phyloP scores from a whole-genome alignment of 1,140 invertebrate genomes.

The Saccostrea cuccullata region DNA sequence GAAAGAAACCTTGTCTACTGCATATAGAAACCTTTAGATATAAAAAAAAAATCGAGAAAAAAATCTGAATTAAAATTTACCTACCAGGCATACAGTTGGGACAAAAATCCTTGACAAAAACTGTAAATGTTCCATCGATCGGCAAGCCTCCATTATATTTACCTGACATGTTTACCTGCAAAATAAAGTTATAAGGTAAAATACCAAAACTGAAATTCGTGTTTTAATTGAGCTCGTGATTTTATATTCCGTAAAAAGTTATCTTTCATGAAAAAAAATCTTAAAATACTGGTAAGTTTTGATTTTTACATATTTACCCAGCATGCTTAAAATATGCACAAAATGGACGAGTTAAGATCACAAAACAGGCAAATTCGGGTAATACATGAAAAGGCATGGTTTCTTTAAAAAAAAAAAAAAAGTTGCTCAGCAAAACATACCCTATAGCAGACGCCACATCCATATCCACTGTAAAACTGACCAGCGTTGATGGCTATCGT shows the following conservation, averaged over 20 bases:
- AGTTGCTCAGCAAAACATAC: slow-evolving; percentile 43
- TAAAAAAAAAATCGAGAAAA: not conserved
- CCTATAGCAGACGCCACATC: slow-evolving; percentile 69
- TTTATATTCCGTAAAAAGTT: no score
- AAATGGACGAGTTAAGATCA: no score
- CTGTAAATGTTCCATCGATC: slow-evolving; percentile 60
- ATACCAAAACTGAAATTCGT: no score
- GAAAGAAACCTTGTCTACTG: not conserved
- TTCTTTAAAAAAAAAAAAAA: no score
- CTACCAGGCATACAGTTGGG: slow-evolving; percentile 68
- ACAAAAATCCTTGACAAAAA: slow-evolving; percentile 69
- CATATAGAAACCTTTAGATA: not conserved
- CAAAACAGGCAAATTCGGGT: no score
- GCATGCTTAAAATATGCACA: no score
- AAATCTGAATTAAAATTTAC: not conserved
- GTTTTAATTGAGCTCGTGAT: no score
- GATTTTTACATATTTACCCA: no score
- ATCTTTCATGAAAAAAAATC: no score
- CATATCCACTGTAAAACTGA: slow-evolving; percentile 63
- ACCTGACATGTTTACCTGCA: slow-evolving; percentile 56
- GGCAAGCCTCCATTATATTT: slow-evolving; percentile 61
- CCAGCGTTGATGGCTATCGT: slow-evolving; percentile 65
- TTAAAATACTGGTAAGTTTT: no score
- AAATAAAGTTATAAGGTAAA: not conserved
- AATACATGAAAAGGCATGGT: no score